Evolutionary conservation across 1,140 invertebrate genomes (phyloP).

Genomic region (Oedothorax gibbosus): DNA sequence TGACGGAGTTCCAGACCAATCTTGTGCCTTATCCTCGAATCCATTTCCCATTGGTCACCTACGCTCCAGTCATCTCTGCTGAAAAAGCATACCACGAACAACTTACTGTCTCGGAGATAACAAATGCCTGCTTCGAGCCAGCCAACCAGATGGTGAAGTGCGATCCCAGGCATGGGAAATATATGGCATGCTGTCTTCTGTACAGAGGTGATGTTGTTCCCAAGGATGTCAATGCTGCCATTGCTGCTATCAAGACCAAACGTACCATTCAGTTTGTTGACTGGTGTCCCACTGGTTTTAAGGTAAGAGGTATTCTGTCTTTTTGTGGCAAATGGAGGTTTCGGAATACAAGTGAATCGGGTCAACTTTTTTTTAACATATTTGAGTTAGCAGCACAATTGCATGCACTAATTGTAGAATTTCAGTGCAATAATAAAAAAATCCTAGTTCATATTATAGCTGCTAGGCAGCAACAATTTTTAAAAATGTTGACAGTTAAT

Average conservation of each 20-base stretch:
- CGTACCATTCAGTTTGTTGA: conserved; percentile 75
- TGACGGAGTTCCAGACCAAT: conserved; percentile 92
- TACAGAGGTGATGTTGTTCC: conserved; percentile 82
- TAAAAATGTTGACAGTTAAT: too few relatives aligned
- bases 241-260: conserved; percentile 87
- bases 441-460: too few relatives aligned
- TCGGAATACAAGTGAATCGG: too few relatives aligned
- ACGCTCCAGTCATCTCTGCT: conserved; percentile 85
- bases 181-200: conserved; percentile 86
- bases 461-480: too few relatives aligned
- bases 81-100: conserved; percentile 69
- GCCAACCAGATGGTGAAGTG: conserved; percentile 86
- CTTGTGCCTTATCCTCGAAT: conserved; percentile 77
- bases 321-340: too few relatives aligned
- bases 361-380: too few relatives aligned
- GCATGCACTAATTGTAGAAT: too few relatives aligned
- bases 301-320: conserved; percentile 60
- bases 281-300: conserved; percentile 68
- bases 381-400: too few relatives aligned
- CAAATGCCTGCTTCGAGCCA: conserved; percentile 75
- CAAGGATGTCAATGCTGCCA: conserved; percentile 85
- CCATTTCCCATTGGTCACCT: conserved; percentile 80
- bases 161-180: conserved; percentile 70
- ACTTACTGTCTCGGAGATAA: conserved; percentile 57
- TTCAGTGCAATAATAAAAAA: too few relatives aligned